phyloP scores from a whole-genome alignment of 2,113 vertebrate species.

The Pagrus major region DNA sequence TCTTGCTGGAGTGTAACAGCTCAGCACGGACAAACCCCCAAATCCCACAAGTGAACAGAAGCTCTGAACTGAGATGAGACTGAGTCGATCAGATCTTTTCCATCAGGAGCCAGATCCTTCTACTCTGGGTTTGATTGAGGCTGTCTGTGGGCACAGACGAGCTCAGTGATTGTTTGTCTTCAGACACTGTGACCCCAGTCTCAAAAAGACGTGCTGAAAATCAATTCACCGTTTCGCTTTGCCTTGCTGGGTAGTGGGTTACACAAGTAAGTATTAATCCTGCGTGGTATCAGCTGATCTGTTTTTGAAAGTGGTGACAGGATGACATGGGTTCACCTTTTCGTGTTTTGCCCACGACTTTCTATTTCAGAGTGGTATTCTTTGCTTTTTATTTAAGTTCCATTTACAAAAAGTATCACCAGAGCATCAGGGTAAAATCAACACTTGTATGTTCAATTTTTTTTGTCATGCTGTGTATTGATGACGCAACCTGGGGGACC shows the following conservation, averaged over 20 bases:
- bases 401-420: not conserved
- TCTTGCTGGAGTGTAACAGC: constrained; percentile 47
- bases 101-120: constrained; percentile 16
- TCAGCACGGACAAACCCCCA: constrained; percentile 28
- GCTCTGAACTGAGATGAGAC: constrained; percentile 54
- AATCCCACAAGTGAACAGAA: constrained; percentile 2
- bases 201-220: constrained; percentile 37
- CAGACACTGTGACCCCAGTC: constrained; percentile 28
- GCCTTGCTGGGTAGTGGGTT: constrained; percentile 33
- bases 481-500: not conserved
- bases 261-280: constrained; percentile 68
- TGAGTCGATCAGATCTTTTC: constrained; percentile 20
- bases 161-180: constrained; percentile 41
- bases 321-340: constrained; percentile 41
- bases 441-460: not conserved
- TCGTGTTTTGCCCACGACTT: not conserved
- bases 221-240: constrained; percentile 34
- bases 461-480: not conserved
- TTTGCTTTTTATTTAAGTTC: not conserved
- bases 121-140: constrained; percentile 49
- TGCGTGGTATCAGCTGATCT: constrained; percentile 4
- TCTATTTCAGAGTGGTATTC: constrained; percentile 16
- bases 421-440: not conserved
- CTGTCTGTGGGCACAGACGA: constrained; percentile 19
- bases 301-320: constrained; percentile 11